Percentiles rank a stretch among this genome's conserved stretches.
Conservation (phyloP, 1,140 invertebrate species). For the Limonius californicus region DNA sequence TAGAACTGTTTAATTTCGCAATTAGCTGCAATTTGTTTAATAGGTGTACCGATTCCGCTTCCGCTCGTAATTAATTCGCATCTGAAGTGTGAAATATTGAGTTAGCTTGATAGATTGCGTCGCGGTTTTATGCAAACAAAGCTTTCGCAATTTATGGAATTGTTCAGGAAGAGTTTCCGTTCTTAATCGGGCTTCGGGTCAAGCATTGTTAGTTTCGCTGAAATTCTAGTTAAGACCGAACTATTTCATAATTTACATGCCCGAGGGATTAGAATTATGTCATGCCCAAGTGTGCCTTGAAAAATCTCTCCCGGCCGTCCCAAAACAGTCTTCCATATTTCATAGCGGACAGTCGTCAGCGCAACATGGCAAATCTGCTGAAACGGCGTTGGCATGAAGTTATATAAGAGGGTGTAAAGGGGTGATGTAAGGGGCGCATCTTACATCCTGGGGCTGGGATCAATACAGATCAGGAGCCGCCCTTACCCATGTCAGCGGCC, state of each 20-base stretch:
- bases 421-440: slow-evolving; percentile 46
- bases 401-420: slow-evolving; percentile 21
- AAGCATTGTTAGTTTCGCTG: no score
- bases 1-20: slow-evolving; percentile 16
- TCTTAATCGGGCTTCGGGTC: no score
- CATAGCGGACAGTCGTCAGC: background rate
- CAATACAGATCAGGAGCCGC: slow-evolving; percentile 48
- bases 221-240: no score
- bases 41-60: slow-evolving; percentile 19
- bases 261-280: no score
- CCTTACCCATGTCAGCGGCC: slow-evolving; percentile 46
- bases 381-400: background rate
- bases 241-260: no score
- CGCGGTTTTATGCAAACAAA: slow-evolving; percentile 15
- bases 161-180: background rate
- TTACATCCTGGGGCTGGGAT: slow-evolving; percentile 46
- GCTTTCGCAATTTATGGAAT: background rate
- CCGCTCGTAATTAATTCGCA: slow-evolving; percentile 15
- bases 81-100: slow-evolving; percentile 24
- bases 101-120: slow-evolving; percentile 19
- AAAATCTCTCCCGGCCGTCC: no score
- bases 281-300: no score
- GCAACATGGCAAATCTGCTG: background rate
- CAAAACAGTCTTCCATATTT: background rate
- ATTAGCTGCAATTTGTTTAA: slow-evolving; percentile 25